Conservation (phyloP, 2,797 vertebrate species). For the Schizopygopsis malacanthus region DNA sequence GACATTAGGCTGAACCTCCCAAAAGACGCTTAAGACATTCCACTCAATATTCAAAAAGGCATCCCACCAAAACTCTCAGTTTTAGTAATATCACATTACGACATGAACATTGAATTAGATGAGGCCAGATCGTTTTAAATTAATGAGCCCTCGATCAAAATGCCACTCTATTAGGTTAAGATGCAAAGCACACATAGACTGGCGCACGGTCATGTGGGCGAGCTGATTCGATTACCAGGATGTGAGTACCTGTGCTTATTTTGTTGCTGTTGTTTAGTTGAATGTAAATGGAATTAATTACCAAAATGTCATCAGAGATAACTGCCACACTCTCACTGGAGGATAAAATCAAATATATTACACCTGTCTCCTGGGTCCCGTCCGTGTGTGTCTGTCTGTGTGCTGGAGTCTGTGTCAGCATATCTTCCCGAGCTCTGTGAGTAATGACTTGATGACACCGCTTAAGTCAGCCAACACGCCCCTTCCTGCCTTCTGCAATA, state of each 20-base stretch:
- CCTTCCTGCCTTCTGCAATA: conserved; percentile 63
- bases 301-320: conserved; percentile 53
- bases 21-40: background rate
- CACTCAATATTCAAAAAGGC: conserved; percentile 55
- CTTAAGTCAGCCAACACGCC: conserved; percentile 53
- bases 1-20: background rate
- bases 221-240: conserved; percentile 55
- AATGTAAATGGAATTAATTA: conserved; percentile 61
- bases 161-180: conserved; percentile 75
- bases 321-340: conserved; percentile 51
- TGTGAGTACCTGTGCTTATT: conserved; percentile 53
- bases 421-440: conserved; percentile 43
- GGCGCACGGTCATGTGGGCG: conserved; percentile 3
- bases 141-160: conserved; percentile 61
- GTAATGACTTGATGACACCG: conserved; percentile 53
- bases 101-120: conserved; percentile 55
- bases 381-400: conserved; percentile 21
- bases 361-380: conserved; percentile 20
- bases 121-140: conserved; percentile 59
- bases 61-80: conserved; percentile 27
- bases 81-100: conserved; percentile 41
- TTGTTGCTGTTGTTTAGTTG: conserved; percentile 60
- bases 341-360: conserved; percentile 57
- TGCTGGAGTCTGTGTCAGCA: conserved; percentile 39
- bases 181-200: conserved; percentile 73